These are phyloP conservation scores for Theristus sp. DNA, from an alignment of 2,888 invertebrate species.

Conservation along the genomic window DNA sequence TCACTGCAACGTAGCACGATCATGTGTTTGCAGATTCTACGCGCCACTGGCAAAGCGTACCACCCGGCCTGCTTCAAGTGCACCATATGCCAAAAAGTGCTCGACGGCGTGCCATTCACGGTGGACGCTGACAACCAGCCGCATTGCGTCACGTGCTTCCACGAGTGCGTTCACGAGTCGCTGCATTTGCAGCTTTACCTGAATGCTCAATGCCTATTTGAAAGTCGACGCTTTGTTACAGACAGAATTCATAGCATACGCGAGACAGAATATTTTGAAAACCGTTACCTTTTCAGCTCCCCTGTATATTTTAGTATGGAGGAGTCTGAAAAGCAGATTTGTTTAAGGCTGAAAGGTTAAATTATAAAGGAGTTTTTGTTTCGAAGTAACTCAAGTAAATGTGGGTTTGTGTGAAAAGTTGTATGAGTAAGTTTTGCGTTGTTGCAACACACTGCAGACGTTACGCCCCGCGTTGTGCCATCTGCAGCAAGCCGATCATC, in stretches of 20 bases:
- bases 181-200: too few relatives aligned
- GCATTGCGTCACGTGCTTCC: slow-evolving; percentile 96
- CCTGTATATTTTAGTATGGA: background rate
- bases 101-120: slow-evolving; percentile 96
- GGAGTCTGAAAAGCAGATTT: too few relatives aligned
- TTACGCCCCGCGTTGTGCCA: slow-evolving; percentile 82
- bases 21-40: slow-evolving; percentile 49
- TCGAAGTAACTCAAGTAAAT: too few relatives aligned
- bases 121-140: slow-evolving; percentile 95
- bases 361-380: too few relatives aligned
- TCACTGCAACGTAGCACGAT: too few relatives aligned
- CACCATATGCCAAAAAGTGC: slow-evolving; percentile 72
- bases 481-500: slow-evolving; percentile 87
- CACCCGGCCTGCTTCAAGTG: slow-evolving; percentile 94
- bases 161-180: slow-evolving; percentile 56
- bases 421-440: too few relatives aligned
- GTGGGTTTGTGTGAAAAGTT: too few relatives aligned
- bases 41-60: slow-evolving; percentile 95
- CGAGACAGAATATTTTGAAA: too few relatives aligned
- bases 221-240: too few relatives aligned
- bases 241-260: too few relatives aligned
- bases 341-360: too few relatives aligned
- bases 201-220: too few relatives aligned
- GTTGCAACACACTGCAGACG: slow-evolving; percentile 49
- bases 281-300: background rate